Evolutionary conservation across 2,113 vertebrate species (phyloP).

Genomic region (Lepisosteus osseus): DNA sequence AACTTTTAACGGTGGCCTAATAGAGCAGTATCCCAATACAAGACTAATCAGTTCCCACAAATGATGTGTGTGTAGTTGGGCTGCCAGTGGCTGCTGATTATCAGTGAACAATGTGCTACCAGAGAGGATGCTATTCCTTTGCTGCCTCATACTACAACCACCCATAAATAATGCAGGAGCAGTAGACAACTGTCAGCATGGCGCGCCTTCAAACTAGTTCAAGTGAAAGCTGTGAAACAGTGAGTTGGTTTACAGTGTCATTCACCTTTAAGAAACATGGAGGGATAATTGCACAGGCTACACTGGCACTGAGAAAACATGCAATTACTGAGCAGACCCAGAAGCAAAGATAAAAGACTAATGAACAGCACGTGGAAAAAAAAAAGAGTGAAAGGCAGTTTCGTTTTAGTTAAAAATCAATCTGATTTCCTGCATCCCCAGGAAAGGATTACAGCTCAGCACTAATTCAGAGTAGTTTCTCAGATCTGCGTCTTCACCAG

Average conservation of each 20-base stretch:
- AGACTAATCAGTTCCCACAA: conserved; percentile 8
- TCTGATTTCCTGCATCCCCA: conserved; percentile 1
- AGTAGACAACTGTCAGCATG: conserved; percentile 35
- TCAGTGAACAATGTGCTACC: conserved; percentile 12
- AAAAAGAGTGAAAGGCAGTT: neutral
- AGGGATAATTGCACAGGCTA: conserved; percentile 39
- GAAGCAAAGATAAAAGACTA: conserved; percentile 18
- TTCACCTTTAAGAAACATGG: conserved; percentile 26
- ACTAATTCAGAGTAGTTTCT: neutral
- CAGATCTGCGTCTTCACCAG: neutral
- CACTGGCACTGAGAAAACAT: conserved; percentile 21
- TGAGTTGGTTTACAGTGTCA: conserved; percentile 22
- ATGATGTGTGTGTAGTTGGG: neutral
- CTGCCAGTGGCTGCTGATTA: conserved; percentile 21
- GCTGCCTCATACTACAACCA: conserved; percentile 2
- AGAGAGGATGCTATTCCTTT: neutral
- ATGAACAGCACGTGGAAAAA: neutral
- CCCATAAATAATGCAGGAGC: conserved; percentile 30
- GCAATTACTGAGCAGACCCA: conserved; percentile 31
- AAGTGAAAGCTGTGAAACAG: conserved; percentile 22
- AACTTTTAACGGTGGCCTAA: conserved; percentile 9
- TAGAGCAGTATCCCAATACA: conserved; percentile 13
- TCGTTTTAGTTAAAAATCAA: neutral
- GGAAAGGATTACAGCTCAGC: neutral
- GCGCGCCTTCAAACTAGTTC: conserved; percentile 34